Conservation (phyloP, 2,888 invertebrate genomes). For the Platypus cylindrus region DNA sequence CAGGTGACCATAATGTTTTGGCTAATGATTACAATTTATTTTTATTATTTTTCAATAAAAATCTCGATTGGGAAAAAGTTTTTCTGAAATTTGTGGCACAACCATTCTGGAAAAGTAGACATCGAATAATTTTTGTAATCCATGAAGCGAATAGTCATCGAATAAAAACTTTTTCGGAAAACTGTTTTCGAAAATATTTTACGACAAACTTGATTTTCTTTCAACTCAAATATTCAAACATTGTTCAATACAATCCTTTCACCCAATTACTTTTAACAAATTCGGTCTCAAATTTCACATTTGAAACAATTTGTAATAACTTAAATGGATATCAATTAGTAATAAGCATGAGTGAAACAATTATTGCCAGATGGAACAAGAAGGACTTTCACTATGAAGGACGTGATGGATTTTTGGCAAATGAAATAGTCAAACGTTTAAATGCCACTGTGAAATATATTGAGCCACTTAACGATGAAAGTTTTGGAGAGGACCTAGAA, state of each 20-base stretch:
- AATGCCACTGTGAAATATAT: slow-evolving; percentile 7
- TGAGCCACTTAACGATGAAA: neutral
- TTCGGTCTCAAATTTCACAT: neutral
- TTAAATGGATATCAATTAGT: slow-evolving; percentile 3
- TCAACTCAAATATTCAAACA: neutral
- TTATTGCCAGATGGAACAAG: slow-evolving; percentile 3
- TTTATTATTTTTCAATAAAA: slow-evolving; percentile 1
- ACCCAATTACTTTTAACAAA: neutral
- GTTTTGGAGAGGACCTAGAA: neutral
- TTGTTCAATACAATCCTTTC: slow-evolving; percentile 6
- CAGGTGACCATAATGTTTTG: neutral
- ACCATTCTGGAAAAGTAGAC: slow-evolving; percentile 2
- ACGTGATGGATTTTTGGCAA: slow-evolving; percentile 1
- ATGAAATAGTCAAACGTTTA: slow-evolving; percentile 3
- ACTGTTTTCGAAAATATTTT: slow-evolving; percentile 2
- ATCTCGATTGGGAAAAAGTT: neutral
- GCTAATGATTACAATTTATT: slow-evolving; percentile 1
- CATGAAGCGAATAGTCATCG: neutral
- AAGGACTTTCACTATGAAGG: slow-evolving; percentile 1
- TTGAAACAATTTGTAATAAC: neutral
- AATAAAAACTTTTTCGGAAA: neutral
- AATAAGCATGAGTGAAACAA: slow-evolving; percentile 4
- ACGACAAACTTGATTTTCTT: slow-evolving; percentile 1
- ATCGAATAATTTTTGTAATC: slow-evolving; percentile 1
- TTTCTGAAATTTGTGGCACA: neutral